phyloP scores from a whole-genome alignment of 2,113 vertebrate genomes.

The Rhagologus leucostigma region DNA sequence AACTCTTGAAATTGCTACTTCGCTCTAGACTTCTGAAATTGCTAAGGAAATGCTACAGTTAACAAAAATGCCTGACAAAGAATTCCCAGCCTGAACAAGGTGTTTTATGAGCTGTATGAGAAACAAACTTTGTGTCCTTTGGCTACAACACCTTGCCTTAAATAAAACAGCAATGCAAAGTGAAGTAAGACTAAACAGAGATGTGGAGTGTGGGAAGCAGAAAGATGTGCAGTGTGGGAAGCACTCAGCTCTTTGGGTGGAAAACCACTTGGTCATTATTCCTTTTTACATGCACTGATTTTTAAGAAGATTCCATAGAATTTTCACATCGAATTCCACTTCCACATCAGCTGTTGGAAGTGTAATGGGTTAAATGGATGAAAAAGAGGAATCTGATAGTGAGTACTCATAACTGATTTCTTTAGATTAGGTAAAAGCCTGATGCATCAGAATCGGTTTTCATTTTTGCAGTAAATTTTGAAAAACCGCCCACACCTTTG shows the following conservation, averaged over 20 bases:
- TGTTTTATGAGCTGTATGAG: background rate
- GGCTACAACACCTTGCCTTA: background rate
- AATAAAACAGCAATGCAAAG: background rate
- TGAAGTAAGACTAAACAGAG: background rate
- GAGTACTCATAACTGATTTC: background rate
- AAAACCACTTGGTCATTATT: background rate
- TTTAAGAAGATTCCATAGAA: background rate
- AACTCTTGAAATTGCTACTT: background rate
- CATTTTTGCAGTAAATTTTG: background rate
- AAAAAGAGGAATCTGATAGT: background rate
- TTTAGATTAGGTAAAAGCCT: background rate
- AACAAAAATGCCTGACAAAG: background rate
- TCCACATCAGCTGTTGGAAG: background rate
- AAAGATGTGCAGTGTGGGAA: background rate
- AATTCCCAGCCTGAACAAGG: background rate
- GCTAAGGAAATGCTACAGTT: background rate
- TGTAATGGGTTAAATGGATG: background rate
- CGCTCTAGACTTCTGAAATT: background rate
- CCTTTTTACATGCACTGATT: background rate
- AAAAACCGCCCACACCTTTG: fast-evolving
- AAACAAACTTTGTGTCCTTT: background rate
- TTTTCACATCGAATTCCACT: background rate
- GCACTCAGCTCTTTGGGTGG: background rate
- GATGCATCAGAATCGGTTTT: background rate
- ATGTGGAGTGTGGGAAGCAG: background rate